These are phyloP conservation scores for Pentamera pediparva DNA, from an alignment of 53 echinoderm and acorn worm species.

Conservation along the genomic window DNA sequence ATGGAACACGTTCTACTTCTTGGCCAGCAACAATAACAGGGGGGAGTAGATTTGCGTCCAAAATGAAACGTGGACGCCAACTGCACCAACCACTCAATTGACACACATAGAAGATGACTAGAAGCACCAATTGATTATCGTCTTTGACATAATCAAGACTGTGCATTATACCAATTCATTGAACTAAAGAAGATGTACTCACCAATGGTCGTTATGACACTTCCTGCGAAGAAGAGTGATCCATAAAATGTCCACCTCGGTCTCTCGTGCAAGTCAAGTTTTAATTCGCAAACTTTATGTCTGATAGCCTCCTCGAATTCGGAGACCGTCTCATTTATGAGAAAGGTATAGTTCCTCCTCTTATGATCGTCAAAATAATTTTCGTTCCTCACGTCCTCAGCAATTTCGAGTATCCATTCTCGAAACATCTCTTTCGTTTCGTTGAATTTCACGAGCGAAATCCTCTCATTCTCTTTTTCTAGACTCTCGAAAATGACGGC, in stretches of 20 bases:
- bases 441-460: not conserved
- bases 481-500: conserved; percentile 71
- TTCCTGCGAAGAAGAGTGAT: conserved; percentile 74
- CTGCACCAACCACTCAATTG: too few species aligned
- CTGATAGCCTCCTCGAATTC: conserved; percentile 30
- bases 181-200: too few species aligned
- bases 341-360: not conserved
- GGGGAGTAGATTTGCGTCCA: too few species aligned
- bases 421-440: conserved; percentile 27
- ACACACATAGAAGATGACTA: too few species aligned
- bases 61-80: too few species aligned
- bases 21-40: too few species aligned
- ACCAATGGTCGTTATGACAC: conserved; percentile 87
- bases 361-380: not conserved
- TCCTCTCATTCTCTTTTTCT: conserved; percentile 37
- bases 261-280: conserved; percentile 2
- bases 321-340: not conserved
- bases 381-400: not conserved
- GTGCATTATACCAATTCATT: too few species aligned
- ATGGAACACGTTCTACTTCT: too few species aligned
- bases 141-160: too few species aligned
- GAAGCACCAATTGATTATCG: too few species aligned
- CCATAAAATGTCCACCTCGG: conserved; percentile 78
- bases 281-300: conserved; percentile 1
- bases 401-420: conserved; percentile 4